These are phyloP conservation scores for Morinoia aosen DNA, from an alignment of 2,888 invertebrate genomes.

Conservation along the genomic window DNA sequence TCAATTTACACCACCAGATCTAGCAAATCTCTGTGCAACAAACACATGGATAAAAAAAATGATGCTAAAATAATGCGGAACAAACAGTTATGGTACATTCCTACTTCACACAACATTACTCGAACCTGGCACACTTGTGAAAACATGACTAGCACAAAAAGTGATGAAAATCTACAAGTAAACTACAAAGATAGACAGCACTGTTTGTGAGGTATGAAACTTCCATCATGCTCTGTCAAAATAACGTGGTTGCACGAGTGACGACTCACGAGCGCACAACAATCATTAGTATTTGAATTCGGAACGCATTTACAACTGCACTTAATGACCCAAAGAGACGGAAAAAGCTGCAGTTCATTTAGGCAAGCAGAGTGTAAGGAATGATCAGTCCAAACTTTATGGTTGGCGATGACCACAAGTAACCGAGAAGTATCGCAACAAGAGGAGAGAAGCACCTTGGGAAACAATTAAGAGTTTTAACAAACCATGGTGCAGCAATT, in stretches of 20 bases:
- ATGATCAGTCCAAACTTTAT: neutral
- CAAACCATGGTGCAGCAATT: neutral
- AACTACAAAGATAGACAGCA: neutral
- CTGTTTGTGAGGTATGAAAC: neutral
- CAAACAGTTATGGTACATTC: neutral
- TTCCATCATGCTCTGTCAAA: neutral
- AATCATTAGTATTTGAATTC: neutral
- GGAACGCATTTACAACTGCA: neutral
- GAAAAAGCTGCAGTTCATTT: neutral
- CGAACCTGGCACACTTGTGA: neutral
- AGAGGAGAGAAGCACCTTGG: neutral
- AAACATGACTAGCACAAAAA: neutral
- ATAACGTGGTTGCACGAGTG: neutral
- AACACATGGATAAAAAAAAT: too few species aligned
- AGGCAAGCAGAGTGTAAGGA: neutral
- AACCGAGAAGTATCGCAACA: neutral
- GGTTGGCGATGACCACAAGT: neutral
- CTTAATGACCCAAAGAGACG: neutral
- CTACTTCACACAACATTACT: neutral
- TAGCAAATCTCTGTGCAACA: too few species aligned
- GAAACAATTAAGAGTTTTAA: neutral
- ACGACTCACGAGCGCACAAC: neutral
- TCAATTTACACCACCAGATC: too few species aligned
- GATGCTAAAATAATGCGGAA: too few species aligned
- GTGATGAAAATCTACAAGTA: too few species aligned